Conservation (phyloP, 2,797 vertebrate genomes). For the Moxostoma hubbsi region DNA sequence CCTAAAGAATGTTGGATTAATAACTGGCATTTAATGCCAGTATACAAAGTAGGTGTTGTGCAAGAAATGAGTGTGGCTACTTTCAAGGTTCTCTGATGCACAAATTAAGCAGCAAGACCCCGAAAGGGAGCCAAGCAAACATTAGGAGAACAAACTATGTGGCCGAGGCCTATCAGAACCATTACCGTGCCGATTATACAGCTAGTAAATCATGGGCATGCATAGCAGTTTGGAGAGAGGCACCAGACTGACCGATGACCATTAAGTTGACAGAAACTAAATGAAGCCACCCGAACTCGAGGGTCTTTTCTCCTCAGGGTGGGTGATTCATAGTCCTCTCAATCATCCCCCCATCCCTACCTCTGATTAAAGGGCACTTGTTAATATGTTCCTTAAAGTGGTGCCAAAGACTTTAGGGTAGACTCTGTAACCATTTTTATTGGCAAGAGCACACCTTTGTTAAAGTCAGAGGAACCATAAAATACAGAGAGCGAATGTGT, state of each 20-base stretch:
- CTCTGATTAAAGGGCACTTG: constrained; percentile 72
- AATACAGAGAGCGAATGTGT: constrained; percentile 65
- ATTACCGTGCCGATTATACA: constrained; percentile 45
- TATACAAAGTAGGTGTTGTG: constrained; percentile 9
- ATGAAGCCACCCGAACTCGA: constrained; percentile 21
- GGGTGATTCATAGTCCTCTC: constrained; percentile 63
- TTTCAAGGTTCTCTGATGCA: constrained; percentile 15
- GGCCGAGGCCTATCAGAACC: constrained; percentile 25
- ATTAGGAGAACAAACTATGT: constrained; percentile 48
- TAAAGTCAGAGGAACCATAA: constrained; percentile 59
- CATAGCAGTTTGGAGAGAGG: constrained; percentile 42
- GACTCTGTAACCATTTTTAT: constrained; percentile 62
- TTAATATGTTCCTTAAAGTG: constrained; percentile 61
- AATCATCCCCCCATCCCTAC: constrained; percentile 60
- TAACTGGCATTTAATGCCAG: constrained; percentile 16
- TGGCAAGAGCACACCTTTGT: constrained; percentile 53
- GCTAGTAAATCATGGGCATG: constrained; percentile 45
- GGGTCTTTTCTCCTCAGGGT: constrained; percentile 15
- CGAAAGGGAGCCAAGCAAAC: constrained; percentile 37
- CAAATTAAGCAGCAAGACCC: constrained; percentile 23
- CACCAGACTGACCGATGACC: constrained; percentile 51
- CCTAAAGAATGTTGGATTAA: constrained; percentile 5
- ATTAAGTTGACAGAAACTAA: constrained; percentile 52
- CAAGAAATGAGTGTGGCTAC: constrained; percentile 13
- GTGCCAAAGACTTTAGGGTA: constrained; percentile 67